Conservation (phyloP, 2,113 vertebrate genomes). For the Caracal caracal region DNA sequence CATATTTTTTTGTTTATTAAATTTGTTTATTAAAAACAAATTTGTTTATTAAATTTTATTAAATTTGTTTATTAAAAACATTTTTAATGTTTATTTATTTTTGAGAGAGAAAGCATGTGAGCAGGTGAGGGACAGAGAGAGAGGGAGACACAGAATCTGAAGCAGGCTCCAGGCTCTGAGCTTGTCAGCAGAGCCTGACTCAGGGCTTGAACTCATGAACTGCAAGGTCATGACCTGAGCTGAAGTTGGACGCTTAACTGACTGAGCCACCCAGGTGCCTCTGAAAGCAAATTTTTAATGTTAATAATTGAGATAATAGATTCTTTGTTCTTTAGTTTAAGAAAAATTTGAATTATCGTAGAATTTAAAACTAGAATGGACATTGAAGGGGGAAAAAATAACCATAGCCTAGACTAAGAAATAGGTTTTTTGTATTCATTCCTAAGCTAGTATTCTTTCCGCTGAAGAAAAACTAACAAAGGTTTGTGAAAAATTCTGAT, state of each 20-base stretch:
- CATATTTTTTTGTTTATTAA: too few species aligned
- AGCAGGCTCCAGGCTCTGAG: not conserved
- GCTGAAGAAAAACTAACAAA: not conserved
- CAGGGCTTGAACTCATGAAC: not conserved
- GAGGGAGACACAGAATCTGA: not conserved
- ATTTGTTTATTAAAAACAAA: too few species aligned
- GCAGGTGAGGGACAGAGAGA: not conserved
- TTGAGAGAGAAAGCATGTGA: not conserved
- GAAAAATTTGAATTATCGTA: slow-evolving; percentile 22
- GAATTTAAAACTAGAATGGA: not conserved
- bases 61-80: too few species aligned
- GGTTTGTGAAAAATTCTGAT: slow-evolving; percentile 41
- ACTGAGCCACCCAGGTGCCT: not conserved
- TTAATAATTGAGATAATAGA: slow-evolving; percentile 12
- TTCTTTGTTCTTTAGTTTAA: slow-evolving; percentile 27
- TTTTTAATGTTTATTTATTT: not conserved
- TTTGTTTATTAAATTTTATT: too few species aligned
- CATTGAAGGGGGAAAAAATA: not conserved
- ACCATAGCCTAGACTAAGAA: not conserved
- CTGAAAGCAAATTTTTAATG: not conserved
- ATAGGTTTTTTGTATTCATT: not conserved
- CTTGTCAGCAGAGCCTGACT: not conserved
- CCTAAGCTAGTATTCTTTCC: not conserved
- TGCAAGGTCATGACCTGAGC: not conserved
- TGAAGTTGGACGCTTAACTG: not conserved